phyloP scores from a whole-genome alignment of 2,797 vertebrate species.

The Galago senegalensis region DNA sequence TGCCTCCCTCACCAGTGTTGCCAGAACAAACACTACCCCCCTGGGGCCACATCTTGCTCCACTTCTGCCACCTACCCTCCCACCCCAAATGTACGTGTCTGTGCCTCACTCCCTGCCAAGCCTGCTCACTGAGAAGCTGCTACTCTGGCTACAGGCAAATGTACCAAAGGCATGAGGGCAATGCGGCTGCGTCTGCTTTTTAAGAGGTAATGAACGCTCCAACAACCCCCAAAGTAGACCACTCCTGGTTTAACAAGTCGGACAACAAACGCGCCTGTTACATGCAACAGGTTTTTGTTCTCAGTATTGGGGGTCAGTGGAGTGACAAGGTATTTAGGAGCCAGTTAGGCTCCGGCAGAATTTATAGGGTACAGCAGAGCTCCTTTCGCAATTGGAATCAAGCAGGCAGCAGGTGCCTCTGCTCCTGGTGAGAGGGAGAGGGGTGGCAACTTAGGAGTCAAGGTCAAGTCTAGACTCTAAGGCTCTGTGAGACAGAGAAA shows the following conservation, averaged over 20 bases:
- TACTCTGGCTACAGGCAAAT: not conserved
- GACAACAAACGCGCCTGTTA: not conserved
- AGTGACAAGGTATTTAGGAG: not conserved
- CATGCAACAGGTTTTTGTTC: too few relatives aligned
- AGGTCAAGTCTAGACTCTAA: not conserved
- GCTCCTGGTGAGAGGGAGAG: fast-evolving
- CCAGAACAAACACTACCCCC: not conserved
- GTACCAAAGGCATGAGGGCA: too few relatives aligned
- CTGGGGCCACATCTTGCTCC: not conserved
- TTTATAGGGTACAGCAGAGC: not conserved
- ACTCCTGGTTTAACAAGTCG: fast-evolving
- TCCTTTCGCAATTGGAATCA: not conserved
- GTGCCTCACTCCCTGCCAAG: not conserved
- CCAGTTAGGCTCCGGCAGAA: not conserved
- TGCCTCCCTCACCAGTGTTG: not conserved
- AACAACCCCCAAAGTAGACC: not conserved
- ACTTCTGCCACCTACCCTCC: not conserved
- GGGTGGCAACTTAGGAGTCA: not conserved
- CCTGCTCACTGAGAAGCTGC: not conserved
- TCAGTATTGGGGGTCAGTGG: not conserved
- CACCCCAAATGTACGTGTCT: not conserved
- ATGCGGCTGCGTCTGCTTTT: not conserved
- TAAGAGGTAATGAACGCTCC: not conserved
- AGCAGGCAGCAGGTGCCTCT: not conserved
- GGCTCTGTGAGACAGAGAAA: not conserved